These are phyloP conservation scores for Drosophila pseudoobscura DNA, from an alignment of 1,140 invertebrate genomes.

Conservation along the genomic window DNA sequence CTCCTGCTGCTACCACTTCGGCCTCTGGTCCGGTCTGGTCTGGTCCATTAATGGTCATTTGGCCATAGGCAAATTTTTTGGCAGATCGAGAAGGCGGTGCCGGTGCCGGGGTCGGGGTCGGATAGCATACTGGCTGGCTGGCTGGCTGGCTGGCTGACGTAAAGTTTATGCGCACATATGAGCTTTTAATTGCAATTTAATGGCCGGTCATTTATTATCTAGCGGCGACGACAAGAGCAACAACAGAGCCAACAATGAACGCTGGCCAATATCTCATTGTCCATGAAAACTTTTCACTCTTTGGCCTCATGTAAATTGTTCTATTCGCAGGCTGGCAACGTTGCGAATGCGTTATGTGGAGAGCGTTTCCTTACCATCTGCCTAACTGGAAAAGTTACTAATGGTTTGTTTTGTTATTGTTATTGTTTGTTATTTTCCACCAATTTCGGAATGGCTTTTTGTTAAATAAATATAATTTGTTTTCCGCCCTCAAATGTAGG, in stretches of 20 bases:
- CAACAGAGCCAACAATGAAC: constrained; percentile 23
- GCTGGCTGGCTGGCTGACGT: constrained; percentile 26
- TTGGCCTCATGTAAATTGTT: constrained; percentile 44
- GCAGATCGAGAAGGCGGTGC: constrained; percentile 18
- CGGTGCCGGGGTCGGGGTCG: constrained; percentile 16
- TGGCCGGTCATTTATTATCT: constrained; percentile 83
- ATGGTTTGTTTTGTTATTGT: constrained; percentile 32
- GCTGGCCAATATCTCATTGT: constrained; percentile 54
- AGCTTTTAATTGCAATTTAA: constrained; percentile 83
- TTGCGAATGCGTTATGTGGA: constrained; percentile 43
- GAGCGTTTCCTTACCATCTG: constrained; percentile 6
- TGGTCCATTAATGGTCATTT: constrained; percentile 57
- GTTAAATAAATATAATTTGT: constrained; percentile 41
- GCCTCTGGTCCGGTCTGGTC: constrained; percentile 8
- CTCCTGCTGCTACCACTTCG: constrained; percentile 40
- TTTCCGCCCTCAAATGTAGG: constrained; percentile 12
- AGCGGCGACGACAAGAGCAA: constrained; percentile 66
- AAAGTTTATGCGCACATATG: constrained; percentile 82
- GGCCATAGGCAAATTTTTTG: constrained; percentile 69
- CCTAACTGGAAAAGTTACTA: constrained; percentile 54
- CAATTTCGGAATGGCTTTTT: constrained; percentile 34
- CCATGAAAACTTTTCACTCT: constrained; percentile 57
- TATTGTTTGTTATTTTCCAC: constrained; percentile 41
- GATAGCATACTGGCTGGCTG: constrained; percentile 9
- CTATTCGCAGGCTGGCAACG: constrained; percentile 18